Conservation (phyloP, 1,140 invertebrate species). For the Muscidifurax raptorellus region DNA sequence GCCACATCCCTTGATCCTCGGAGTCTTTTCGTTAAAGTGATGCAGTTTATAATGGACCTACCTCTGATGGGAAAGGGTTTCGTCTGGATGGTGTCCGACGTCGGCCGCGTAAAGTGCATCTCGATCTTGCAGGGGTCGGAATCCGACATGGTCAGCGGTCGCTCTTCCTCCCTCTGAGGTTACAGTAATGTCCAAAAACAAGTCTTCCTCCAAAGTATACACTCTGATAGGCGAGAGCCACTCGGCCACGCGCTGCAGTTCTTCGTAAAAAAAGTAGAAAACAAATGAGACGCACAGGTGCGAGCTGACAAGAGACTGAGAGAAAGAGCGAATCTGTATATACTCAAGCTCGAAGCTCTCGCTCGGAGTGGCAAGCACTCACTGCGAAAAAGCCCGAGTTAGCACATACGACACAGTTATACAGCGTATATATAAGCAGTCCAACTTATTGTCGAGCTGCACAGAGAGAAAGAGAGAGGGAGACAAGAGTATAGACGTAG, state of each 20-base stretch:
- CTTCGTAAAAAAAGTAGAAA: not conserved
- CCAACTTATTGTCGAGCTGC: too few species aligned
- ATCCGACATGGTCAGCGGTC: conserved; percentile 61
- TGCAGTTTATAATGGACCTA: conserved; percentile 63
- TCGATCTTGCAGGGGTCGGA: conserved; percentile 61
- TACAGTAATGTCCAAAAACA: too few species aligned
- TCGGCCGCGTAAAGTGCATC: conserved; percentile 79
- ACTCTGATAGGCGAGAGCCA: too few species aligned
- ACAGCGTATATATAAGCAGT: too few species aligned
- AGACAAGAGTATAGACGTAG: too few species aligned
- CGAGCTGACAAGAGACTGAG: not conserved
- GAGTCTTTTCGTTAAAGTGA: not conserved
- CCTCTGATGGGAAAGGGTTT: conserved; percentile 90
- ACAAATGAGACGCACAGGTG: not conserved
- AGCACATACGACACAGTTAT: too few species aligned
- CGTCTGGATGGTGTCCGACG: conserved; percentile 88
- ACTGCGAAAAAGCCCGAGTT: not conserved
- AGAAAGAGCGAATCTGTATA: not conserved
- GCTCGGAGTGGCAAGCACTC: not conserved
- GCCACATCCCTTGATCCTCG: not conserved
- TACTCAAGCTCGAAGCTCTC: not conserved
- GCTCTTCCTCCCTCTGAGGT: not conserved
- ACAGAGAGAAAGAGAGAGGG: too few species aligned
- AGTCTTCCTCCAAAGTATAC: too few species aligned
- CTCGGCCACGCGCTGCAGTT: not conserved